These are phyloP conservation scores for Rhodeus uyekii DNA, from an alignment of 2,797 vertebrate genomes.

Conservation along the genomic window DNA sequence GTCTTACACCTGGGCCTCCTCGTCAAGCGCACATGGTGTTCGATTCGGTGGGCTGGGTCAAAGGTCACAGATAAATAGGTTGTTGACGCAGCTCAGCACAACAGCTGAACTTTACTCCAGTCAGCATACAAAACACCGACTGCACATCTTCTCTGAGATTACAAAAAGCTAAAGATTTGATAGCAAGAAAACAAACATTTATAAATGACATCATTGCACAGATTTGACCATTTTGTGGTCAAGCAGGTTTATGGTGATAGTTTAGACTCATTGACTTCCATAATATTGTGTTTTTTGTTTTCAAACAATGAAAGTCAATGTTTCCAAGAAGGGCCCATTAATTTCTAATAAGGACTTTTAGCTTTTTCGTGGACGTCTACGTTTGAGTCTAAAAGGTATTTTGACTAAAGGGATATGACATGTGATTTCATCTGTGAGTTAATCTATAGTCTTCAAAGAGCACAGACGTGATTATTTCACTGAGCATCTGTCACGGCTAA, in stretches of 20 bases:
- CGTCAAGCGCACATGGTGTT: neutral
- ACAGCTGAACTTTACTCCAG: slow-evolving; percentile 40
- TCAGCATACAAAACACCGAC: neutral
- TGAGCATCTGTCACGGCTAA: neutral
- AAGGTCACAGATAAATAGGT: slow-evolving; percentile 37
- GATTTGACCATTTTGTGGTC: too few species aligned
- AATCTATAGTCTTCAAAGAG: neutral
- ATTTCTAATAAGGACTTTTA: neutral
- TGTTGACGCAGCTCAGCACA: slow-evolving; percentile 28
- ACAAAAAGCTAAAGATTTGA: neutral
- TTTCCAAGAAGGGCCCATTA: neutral
- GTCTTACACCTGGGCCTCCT: neutral
- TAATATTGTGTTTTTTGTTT: neutral
- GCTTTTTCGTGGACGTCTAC: neutral
- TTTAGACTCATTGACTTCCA: neutral
- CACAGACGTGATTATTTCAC: neutral
- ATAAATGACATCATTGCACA: too few species aligned
- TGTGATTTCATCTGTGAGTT: neutral
- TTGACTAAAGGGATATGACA: neutral
- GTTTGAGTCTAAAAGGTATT: neutral
- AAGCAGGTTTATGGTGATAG: too few species aligned
- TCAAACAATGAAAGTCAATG: neutral
- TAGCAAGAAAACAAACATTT: neutral
- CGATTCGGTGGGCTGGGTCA: neutral
- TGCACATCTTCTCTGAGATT: neutral